Conservation (phyloP, 2,797 vertebrate genomes). For the Cossypha caffra region DNA sequence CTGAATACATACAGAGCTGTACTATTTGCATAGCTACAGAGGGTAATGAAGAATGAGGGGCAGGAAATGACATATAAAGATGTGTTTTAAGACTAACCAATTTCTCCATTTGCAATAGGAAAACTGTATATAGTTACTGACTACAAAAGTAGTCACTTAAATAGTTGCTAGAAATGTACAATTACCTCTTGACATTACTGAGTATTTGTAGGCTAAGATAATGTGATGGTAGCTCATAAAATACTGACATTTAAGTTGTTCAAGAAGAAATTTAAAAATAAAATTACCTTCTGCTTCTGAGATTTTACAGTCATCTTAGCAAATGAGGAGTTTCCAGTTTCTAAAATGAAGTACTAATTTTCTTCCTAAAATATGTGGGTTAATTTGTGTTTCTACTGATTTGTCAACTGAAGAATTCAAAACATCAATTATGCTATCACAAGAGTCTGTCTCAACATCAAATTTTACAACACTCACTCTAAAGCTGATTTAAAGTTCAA, state of each 20-base stretch:
- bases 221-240: not conserved
- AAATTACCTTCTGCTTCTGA: not conserved
- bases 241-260: not conserved
- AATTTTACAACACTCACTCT: not conserved
- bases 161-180: not conserved
- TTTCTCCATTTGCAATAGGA: not conserved
- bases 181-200: not conserved
- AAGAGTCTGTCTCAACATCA: not conserved
- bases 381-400: not conserved
- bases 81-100: not conserved
- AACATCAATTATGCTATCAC: not conserved
- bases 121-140: not conserved
- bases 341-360: not conserved
- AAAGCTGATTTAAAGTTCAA: not conserved
- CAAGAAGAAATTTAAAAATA: not conserved
- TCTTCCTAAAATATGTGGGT: not conserved
- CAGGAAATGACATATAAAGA: not conserved
- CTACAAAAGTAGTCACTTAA: not conserved
- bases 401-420: not conserved
- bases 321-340: not conserved
- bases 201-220: not conserved
- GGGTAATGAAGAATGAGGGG: not conserved
- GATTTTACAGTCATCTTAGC: not conserved
- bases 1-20: not conserved
- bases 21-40: not conserved